A percentile compares a stretch with the other conserved stretches of the same genome.
phyloP scores from a whole-genome alignment of 2,113 vertebrate genomes.

The Brachypteracias leptosomus region DNA sequence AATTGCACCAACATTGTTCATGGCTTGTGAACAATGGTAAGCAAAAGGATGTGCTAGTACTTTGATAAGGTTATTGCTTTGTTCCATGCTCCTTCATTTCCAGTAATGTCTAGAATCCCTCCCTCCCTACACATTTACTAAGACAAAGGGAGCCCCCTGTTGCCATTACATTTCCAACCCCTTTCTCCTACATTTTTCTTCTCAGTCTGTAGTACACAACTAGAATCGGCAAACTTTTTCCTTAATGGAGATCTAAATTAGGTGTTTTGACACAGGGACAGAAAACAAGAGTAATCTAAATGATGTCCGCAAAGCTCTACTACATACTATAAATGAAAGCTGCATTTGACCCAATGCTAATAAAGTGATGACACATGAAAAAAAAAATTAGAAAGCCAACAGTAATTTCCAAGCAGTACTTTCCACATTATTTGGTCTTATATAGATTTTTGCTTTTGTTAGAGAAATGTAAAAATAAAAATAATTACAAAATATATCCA shows the following conservation, averaged over 20 bases:
- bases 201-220: not conserved
- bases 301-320: not conserved
- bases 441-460: not conserved
- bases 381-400: not conserved
- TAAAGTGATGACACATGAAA: not conserved
- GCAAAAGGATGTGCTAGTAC: not conserved
- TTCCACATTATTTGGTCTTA: not conserved
- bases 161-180: not conserved
- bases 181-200: constrained; percentile 20
- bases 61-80: not conserved
- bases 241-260: not conserved
- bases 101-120: not conserved
- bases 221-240: not conserved
- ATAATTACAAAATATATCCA: not conserved
- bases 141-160: not conserved
- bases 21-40: not conserved
- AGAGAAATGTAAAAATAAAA: not conserved
- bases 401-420: not conserved
- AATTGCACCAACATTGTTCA: not conserved
- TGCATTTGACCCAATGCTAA: not conserved
- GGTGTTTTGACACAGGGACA: not conserved
- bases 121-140: not conserved
- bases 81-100: not conserved
- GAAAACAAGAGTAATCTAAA: not conserved
- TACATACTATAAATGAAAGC: not conserved